Percentiles rank a stretch among this genome's conserved stretches.
phyloP scores from a whole-genome alignment of 2,888 invertebrate species.

The Ectemnius cavifrons region DNA sequence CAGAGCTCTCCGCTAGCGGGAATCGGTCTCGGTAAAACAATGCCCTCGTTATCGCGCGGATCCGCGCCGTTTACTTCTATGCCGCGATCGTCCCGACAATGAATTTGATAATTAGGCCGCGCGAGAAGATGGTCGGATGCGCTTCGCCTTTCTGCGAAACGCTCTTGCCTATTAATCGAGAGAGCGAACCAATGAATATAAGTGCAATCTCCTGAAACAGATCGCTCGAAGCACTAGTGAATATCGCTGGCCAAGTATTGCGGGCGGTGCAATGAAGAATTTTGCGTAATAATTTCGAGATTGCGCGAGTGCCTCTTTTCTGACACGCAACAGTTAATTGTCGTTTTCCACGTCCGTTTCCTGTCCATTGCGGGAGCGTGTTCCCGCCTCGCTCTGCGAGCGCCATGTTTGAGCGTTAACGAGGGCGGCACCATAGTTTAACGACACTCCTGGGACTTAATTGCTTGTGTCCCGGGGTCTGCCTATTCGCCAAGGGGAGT shows the following conservation, averaged over 20 bases:
- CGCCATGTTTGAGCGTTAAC: slow-evolving; percentile 61
- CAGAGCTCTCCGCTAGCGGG: neutral
- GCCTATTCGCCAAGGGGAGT: slow-evolving; percentile 20
- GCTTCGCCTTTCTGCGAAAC: no score
- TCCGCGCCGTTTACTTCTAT: slow-evolving; percentile 46
- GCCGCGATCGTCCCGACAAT: slow-evolving; percentile 22
- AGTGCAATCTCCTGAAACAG: no score
- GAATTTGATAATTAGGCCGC: slow-evolving; percentile 47
- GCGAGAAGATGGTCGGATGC: slow-evolving; percentile 20
- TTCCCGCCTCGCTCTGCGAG: slow-evolving; percentile 4
- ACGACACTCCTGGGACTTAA: slow-evolving; percentile 59
- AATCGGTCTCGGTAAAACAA: slow-evolving; percentile 42
- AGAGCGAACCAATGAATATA: no score
- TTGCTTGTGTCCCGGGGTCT: slow-evolving; percentile 48
- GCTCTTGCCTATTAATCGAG: slow-evolving; percentile 1
- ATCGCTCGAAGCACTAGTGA: no score
- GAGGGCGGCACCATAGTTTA: slow-evolving; percentile 52
- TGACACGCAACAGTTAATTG: slow-evolving; percentile 52
- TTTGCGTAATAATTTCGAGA: slow-evolving; percentile 44
- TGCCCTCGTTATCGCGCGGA: slow-evolving; percentile 49
- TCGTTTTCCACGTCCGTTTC: slow-evolving; percentile 67
- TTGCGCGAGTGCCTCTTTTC: slow-evolving; percentile 21
- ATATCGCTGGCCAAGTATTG: neutral
- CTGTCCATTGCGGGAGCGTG: slow-evolving; percentile 35
- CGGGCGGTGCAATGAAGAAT: neutral